Evolutionary conservation across 2,113 vertebrate species (phyloP), one percentile per base, ranked within the genome.

Genomic region (Lipophrys pholis): DNA sequence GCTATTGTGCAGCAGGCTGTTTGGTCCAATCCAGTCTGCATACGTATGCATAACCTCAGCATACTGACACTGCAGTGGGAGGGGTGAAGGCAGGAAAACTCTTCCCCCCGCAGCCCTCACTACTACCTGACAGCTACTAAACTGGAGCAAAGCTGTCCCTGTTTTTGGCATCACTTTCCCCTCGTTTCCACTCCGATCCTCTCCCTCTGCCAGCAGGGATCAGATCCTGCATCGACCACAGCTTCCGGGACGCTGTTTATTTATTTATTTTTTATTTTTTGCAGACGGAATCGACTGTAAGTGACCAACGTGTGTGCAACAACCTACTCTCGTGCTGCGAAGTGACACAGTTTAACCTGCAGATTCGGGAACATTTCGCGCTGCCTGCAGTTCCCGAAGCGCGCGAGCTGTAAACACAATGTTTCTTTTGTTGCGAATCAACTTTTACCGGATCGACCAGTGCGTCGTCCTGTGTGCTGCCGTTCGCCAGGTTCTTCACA

Each of bases 201-300:
- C 2, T n/a, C 17, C 4, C 8, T 15, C 7, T 15, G 8, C 7
- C 53, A 15, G 11, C n/a, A 7, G 5, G 8, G 12, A 11, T 52
- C 1, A 9, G 5, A 5, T 11, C 6, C 11, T 6, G 21, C 54
- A 12, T 11, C 58, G 57, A 52, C 39, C n/a, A 39, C 14, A 0
- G 49, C 15, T 73, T 42, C 49, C 6, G 56, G 57, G 50, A 57
- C 42, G 6, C 41, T 17, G 1, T 17, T 15, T 30, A 2, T 30
- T 30, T 30, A 2, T 30, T 4, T 30, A 2, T 30, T 30, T 30
- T 30, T 30, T 30, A 2, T 30, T 4, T 30, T 30, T 8, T 2
- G 3, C 36, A 63, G 14, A 11, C 10, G 21, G 59, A 58, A 54
- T 45, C 57, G 52, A 75, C 16, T 11, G 82, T 80, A 73, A 85